A percentile compares a stretch with the other conserved stretches of the same genome.
Evolutionary conservation across 2,888 invertebrate species (phyloP).

Genomic region (Mystacides longicornis): DNA sequence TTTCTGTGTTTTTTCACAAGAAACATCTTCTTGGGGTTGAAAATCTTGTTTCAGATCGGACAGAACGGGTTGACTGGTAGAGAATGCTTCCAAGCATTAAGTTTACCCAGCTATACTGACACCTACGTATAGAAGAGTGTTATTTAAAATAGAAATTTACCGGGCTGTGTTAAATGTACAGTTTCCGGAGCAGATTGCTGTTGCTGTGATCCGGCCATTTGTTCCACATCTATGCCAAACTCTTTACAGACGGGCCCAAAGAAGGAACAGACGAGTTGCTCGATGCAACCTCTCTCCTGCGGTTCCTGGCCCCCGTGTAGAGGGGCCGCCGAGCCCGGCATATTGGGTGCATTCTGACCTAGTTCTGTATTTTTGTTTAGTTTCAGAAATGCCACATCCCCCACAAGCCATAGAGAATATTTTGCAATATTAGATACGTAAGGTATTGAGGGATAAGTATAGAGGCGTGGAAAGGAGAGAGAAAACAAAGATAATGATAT

Average conservation of each 20-base stretch:
- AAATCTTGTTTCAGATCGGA: no score
- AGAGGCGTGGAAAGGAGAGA: background rate
- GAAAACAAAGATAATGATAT: constrained; percentile 8
- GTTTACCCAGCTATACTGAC: no score
- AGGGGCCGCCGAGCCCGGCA: constrained; percentile 23
- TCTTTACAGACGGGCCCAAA: constrained; percentile 48
- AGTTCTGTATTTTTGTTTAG: constrained; percentile 19
- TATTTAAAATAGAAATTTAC: background rate
- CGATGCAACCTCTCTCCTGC: constrained; percentile 30
- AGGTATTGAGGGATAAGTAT: no score
- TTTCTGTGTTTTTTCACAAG: no score
- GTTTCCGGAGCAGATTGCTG: constrained; percentile 16
- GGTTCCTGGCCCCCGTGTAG: constrained; percentile 35
- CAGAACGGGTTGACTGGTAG: no score
- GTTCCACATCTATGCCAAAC: constrained; percentile 38
- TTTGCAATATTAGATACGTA: no score
- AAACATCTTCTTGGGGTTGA: no score
- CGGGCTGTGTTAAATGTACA: constrained; percentile 23
- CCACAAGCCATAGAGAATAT: no score
- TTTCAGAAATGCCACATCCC: no score
- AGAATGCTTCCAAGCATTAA: no score
- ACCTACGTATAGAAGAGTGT: background rate
- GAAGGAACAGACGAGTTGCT: constrained; percentile 43
- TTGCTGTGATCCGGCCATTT: constrained; percentile 14
- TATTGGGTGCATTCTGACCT: constrained; percentile 24